Evolutionary conservation across 2,888 invertebrate species (phyloP), one percentile per base, ranked within the genome.

Genomic region (Hypomecis atomaria): DNA sequence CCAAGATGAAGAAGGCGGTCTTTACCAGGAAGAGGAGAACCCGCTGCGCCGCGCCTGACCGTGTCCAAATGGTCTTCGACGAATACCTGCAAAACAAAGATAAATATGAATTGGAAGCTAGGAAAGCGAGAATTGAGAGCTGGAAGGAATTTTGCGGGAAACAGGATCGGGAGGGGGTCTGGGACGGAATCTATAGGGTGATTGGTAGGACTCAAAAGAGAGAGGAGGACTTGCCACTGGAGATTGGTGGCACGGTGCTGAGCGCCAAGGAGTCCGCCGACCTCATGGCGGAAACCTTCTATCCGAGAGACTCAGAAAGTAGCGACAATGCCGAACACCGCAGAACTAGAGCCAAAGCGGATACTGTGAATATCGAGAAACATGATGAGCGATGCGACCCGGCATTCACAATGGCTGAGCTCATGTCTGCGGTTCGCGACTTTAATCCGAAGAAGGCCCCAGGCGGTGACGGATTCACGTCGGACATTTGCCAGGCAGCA

Each of bases 61-160:
- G 72, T 0, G 67, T 60, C 50, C 2, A 33, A 1, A 47, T 10
- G 9, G 71, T 73, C 7, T 57, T 71, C 4, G 56, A 59, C 0
- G 52, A 40, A 8, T 45, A 65, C 49, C 56, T 67, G 50, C 3
- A 60, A 62, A 1, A 34, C 6, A 58, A 54, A 38, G 53, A 52
- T 42, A 11, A 55, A 1, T 45, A 60, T 33, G 42, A 61, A 57
- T 40, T 0, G 47, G 34, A 48, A 42, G 57, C 38, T 3, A 1
- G 0, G 34, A 40, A 43, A 10, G 42, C 54, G 5, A 23, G 66
- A 34, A 48, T 10, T 0, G 9, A 33, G 0, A 66, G 68, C 45
- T 70, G 71, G 67, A 70, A 70, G 48, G 54, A 56, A 1, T 72
- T 69, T 44, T 70, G 69, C 38, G 13, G 13, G 13, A 62, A 54